Evolutionary conservation across 2,888 invertebrate genomes (phyloP), one percentile per base, ranked within the genome.

Genomic region (Piscicola geometra): DNA sequence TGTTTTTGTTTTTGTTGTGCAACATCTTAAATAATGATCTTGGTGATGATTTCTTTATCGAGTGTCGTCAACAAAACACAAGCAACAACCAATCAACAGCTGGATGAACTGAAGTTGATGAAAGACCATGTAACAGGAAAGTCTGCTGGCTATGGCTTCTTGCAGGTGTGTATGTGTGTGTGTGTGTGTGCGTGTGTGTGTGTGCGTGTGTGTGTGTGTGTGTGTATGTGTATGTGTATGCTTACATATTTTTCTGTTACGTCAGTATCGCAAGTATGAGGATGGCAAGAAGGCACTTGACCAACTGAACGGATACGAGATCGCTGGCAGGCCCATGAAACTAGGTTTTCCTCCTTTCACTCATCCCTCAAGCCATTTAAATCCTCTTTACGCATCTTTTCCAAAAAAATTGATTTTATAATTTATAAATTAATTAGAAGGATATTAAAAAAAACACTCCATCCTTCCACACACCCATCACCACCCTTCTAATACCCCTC

Each of bases 251-350:
- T 15, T 5, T 15, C 60, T 25, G 9, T n/a, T n/a, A 56, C 5
- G 9, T 18, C 84, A 95, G 95, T 99, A 94, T 87, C 93, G 93
- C 82, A 93, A 95, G 87, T 92, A 94, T 56, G 93, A 96, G 79
- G 99, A 99, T 87, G 99, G 97, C 0, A 97, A 97, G 83, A 94
- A 97, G 86, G 98, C 99, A 1, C 89, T 98, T 86, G 98, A 99
- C 85, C 98, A 99, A 86, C 86, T 99, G 80, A 99, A 99, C 86
- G 98, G 99, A 5, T 99, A 99, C 87, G 99, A 99, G 86, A 87
- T 99, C 79, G 99, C 99, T 60, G 98, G 98, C 0, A 90, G 96
- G 79, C 95, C 97, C 0, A 99, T 99, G 94, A 98, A 97, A 88
- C 96, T 99, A 1, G 95, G 96, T 60, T 41, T n/a, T n/a, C n/a